Percentiles rank a stretch among this genome's conserved stretches.
Evolutionary conservation across 2,797 vertebrate genomes (phyloP).

Genomic region (Salmo trutta): DNA sequence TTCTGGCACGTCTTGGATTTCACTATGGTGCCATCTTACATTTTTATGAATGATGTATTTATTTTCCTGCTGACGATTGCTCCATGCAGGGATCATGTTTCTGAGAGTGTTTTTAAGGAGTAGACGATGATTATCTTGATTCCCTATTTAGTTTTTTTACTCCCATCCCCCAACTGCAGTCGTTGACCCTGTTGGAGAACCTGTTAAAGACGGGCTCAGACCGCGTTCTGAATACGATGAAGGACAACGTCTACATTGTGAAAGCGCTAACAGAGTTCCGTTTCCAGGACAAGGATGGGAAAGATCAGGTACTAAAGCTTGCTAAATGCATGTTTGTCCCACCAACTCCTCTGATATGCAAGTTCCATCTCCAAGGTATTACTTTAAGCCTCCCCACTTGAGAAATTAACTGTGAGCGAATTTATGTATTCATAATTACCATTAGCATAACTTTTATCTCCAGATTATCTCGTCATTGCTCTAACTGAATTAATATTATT

Average conservation of each 20-base stretch:
- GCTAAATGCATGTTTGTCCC: background rate
- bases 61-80: background rate
- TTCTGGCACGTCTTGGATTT: background rate
- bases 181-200: constrained; percentile 93
- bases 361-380: background rate
- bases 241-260: constrained; percentile 93
- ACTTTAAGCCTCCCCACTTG: background rate
- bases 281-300: constrained; percentile 92
- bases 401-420: background rate
- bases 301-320: constrained; percentile 84
- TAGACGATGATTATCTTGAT: background rate
- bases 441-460: background rate
- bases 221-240: constrained; percentile 91
- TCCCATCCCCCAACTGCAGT: constrained; percentile 55
- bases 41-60: background rate
- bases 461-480: no score
- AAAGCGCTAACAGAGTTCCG: constrained; percentile 95
- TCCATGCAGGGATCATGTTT: background rate
- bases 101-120: background rate
- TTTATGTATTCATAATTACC: background rate
- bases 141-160: background rate
- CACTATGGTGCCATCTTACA: background rate
- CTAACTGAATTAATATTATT: no score
- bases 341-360: background rate
- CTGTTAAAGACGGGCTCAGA: constrained; percentile 95